Percentiles rank a stretch among this genome's conserved stretches.
phyloP scores from a whole-genome alignment of 2,888 invertebrate species.

The Rhimphoctona megacephalus region DNA sequence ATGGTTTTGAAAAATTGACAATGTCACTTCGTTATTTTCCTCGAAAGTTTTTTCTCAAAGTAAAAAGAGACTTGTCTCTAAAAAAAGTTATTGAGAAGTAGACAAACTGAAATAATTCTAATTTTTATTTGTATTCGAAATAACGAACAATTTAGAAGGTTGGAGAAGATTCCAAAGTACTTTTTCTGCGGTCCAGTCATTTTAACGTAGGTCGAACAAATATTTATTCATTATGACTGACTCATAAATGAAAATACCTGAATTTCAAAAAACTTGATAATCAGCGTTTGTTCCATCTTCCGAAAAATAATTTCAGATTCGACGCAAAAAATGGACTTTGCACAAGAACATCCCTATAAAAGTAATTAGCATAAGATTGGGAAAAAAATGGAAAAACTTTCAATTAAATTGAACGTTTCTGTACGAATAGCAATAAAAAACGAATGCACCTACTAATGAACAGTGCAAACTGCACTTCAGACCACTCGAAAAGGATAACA shows the following conservation, averaged over 20 bases:
- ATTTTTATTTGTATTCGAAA: not conserved
- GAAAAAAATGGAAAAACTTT: constrained; percentile 4
- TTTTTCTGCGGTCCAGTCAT: too few relatives aligned
- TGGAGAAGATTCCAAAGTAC: too few relatives aligned
- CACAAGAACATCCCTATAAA: not conserved
- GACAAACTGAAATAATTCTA: not conserved
- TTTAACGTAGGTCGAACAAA: too few relatives aligned
- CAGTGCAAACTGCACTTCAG: constrained; percentile 37
- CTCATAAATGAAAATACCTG: not conserved
- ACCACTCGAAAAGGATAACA: not conserved
- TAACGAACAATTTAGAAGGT: not conserved
- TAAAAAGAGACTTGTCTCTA: not conserved
- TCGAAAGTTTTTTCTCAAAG: not conserved
- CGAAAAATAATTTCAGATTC: not conserved
- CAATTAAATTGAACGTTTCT: not conserved
- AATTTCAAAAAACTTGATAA: not conserved
- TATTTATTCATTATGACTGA: too few relatives aligned
- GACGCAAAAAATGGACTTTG: not conserved
- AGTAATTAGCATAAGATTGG: constrained; percentile 1
- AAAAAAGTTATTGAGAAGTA: too few relatives aligned
- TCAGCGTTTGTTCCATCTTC: not conserved
- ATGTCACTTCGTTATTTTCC: not conserved
- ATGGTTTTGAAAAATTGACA: not conserved
- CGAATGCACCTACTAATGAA: constrained; percentile 35
- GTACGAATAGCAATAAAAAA: not conserved